These are phyloP conservation scores for Acanthisitta chloris DNA, from an alignment of 2,113 vertebrate species.

Conservation along the genomic window DNA sequence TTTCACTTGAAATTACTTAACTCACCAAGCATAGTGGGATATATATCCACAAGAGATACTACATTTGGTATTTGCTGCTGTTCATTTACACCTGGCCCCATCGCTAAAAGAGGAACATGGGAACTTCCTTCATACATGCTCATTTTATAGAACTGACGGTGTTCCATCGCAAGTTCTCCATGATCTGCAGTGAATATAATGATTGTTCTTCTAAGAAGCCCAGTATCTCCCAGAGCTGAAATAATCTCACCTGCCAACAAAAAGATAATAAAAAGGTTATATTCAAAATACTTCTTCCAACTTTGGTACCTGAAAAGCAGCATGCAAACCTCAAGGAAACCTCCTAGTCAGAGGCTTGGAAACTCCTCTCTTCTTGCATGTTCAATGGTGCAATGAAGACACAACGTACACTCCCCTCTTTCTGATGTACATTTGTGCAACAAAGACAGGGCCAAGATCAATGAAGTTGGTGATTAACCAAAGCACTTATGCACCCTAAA, in stretches of 20 bases:
- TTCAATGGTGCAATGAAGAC: not conserved
- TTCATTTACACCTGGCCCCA: constrained; percentile 82
- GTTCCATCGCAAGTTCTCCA: constrained; percentile 96
- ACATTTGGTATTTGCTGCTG: constrained; percentile 73
- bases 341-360: not conserved
- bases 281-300: not conserved
- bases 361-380: not conserved
- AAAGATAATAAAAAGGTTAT: not conserved
- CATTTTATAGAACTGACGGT: constrained; percentile 98
- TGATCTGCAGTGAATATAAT: constrained; percentile 93
- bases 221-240: constrained; percentile 76
- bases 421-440: not conserved
- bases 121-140: constrained; percentile 97
- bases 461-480: not conserved
- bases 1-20: not conserved
- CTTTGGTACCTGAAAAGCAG: not conserved
- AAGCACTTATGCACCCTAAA: not conserved
- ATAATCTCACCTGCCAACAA: constrained; percentile 83
- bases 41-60: constrained; percentile 95
- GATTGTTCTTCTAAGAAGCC: constrained; percentile 81
- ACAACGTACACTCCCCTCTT: not conserved
- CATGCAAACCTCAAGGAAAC: not conserved
- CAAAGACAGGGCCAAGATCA: not conserved
- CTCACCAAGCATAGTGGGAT: constrained; percentile 91
- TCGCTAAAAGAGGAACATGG: constrained; percentile 87